A percentile compares a stretch with the other conserved stretches of the same genome.
Evolutionary conservation across 2,113 vertebrate species (phyloP).

Genomic region (Addax nasomaculatus): DNA sequence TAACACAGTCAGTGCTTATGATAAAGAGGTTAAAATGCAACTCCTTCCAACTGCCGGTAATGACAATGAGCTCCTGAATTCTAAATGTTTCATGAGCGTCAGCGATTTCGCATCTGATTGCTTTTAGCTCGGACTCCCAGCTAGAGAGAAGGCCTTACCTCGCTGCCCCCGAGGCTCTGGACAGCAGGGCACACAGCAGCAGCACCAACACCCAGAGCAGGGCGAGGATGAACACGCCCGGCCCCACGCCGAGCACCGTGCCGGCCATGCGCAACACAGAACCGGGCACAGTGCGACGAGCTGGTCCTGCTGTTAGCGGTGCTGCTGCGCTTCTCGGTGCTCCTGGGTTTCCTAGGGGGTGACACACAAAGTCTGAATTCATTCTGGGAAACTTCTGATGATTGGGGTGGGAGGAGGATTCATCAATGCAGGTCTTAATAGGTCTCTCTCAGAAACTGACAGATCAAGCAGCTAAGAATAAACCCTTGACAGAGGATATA

Average conservation of each 20-base stretch:
- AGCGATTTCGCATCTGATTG: constrained; percentile 46
- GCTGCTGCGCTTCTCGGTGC: background rate
- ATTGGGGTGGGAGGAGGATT: background rate
- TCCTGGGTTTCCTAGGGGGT: no score
- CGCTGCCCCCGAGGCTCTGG: constrained; percentile 73
- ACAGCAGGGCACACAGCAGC: constrained; percentile 75
- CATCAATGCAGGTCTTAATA: background rate
- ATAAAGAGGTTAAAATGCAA: constrained; percentile 57
- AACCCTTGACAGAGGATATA: background rate
- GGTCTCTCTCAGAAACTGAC: background rate
- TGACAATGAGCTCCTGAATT: constrained; percentile 53
- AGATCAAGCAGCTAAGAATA: background rate
- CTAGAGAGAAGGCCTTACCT: constrained; percentile 81
- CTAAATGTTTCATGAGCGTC: constrained; percentile 42
- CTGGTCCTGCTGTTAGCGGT: background rate
- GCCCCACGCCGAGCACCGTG: constrained; percentile 82
- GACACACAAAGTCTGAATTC: background rate
- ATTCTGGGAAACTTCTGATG: background rate
- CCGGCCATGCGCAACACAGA: constrained; percentile 73
- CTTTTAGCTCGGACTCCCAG: constrained; percentile 22
- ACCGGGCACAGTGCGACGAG: rapidly evolving
- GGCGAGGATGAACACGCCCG: constrained; percentile 84
- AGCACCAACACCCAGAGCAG: constrained; percentile 85
- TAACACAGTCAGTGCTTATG: constrained; percentile 41
- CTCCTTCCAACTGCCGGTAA: constrained; percentile 58